phyloP scores from a whole-genome alignment of 2,888 invertebrate genomes.

The Gibbula magus region DNA sequence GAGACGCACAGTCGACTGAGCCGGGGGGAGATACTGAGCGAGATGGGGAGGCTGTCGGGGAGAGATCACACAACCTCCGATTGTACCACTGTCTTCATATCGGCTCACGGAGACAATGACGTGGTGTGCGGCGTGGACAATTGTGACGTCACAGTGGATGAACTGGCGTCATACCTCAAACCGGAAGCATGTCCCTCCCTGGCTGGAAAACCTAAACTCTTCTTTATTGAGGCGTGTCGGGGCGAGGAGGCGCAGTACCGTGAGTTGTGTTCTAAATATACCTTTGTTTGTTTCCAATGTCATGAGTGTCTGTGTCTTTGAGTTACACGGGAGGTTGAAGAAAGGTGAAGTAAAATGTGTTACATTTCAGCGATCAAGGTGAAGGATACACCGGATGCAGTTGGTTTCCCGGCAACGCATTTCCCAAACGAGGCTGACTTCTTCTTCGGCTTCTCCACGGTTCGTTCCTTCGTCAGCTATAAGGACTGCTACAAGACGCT shows the following conservation, averaged over 20 bases:
- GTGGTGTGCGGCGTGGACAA: background rate
- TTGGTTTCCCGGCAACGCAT: background rate
- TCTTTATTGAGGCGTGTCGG: background rate
- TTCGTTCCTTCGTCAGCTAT: background rate
- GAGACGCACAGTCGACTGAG: background rate
- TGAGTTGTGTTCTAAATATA: background rate
- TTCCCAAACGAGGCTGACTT: background rate
- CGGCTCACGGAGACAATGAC: background rate
- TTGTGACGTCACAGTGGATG: background rate
- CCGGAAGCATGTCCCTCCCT: background rate
- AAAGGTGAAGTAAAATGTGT: too few species aligned
- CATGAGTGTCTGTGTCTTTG: too few species aligned
- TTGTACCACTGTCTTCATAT: background rate
- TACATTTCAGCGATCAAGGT: background rate
- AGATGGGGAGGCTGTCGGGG: background rate
- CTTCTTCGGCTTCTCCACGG: background rate
- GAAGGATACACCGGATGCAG: background rate
- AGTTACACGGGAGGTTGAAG: too few species aligned
- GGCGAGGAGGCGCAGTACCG: background rate
- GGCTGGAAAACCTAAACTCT: background rate
- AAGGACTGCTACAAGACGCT: background rate
- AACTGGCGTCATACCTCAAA: background rate
- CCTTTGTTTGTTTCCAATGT: too few species aligned
- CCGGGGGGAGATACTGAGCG: background rate
- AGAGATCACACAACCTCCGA: background rate